phyloP scores from a whole-genome alignment of 1,140 invertebrate species.

The Ganaspis sp. region DNA sequence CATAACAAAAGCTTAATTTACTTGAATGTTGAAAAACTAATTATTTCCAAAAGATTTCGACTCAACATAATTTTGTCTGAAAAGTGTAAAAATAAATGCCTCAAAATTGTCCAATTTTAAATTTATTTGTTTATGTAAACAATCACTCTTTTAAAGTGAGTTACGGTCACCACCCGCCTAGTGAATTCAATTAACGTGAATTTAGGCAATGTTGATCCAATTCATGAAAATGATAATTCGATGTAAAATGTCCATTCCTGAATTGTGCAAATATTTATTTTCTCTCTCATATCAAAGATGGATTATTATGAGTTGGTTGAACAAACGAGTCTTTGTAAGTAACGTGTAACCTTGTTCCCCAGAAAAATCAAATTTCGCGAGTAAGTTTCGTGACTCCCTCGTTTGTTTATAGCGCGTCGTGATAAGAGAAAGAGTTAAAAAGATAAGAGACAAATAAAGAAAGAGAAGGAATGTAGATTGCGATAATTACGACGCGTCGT shows the following conservation, averaged over 20 bases:
- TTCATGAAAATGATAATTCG: neutral
- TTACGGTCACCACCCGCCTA: too few relatives aligned
- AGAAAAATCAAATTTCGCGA: constrained; percentile 30
- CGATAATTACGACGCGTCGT: constrained; percentile 50
- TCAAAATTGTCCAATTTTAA: too few relatives aligned
- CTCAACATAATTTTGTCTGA: too few relatives aligned
- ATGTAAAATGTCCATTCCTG: constrained; percentile 15
- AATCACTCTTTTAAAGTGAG: too few relatives aligned
- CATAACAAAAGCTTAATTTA: too few relatives aligned
- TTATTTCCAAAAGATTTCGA: too few relatives aligned
- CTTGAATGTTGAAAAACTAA: too few relatives aligned
- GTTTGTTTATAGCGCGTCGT: constrained; percentile 47
- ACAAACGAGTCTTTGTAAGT: neutral
- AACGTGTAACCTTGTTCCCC: neutral
- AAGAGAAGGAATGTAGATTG: constrained; percentile 37
- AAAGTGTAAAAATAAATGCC: too few relatives aligned
- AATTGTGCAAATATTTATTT: constrained; percentile 27
- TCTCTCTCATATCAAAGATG: neutral
- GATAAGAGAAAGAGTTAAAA: constrained; percentile 50
- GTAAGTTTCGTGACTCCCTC: constrained; percentile 29
- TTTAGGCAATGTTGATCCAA: too few relatives aligned
- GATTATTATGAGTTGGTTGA: neutral
- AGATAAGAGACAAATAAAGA: neutral
- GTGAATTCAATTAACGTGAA: too few relatives aligned
- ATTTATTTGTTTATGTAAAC: too few relatives aligned